Percentiles rank a stretch among this genome's conserved stretches.
These are phyloP conservation scores for Pyrgus malvae DNA, from an alignment of 2,888 invertebrate species.

Conservation along the genomic window DNA sequence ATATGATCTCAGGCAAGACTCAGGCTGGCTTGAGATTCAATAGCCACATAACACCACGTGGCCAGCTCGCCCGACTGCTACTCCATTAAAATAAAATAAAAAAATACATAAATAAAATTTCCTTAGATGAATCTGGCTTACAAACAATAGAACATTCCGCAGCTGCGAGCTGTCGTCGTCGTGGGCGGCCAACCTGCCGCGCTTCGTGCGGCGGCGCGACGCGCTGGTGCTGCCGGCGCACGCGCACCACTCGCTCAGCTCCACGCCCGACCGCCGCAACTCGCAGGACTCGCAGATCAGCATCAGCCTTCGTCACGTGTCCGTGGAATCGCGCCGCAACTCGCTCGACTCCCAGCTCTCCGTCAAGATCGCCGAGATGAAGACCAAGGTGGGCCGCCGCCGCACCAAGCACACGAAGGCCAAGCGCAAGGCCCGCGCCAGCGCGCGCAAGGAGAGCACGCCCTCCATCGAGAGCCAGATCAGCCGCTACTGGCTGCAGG, in stretches of 20 bases:
- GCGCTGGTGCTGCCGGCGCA: slow-evolving; percentile 85
- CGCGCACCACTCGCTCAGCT: slow-evolving; percentile 77
- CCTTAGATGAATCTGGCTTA: too few species aligned
- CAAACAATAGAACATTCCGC: neutral
- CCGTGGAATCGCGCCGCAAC: slow-evolving; percentile 92
- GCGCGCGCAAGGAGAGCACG: slow-evolving; percentile 84
- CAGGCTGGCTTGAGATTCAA: too few species aligned
- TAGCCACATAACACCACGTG: too few species aligned
- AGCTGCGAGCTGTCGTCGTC: slow-evolving; percentile 94
- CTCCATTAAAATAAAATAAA: too few species aligned
- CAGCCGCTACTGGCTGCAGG: slow-evolving; percentile 85
- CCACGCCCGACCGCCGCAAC: slow-evolving; percentile 82
- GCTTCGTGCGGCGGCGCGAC: slow-evolving; percentile 91
- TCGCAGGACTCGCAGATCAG: slow-evolving; percentile 87
- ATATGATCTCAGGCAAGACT: too few species aligned
- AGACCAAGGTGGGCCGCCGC: slow-evolving; percentile 85
- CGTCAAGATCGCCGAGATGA: slow-evolving; percentile 92
- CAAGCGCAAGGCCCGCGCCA: slow-evolving; percentile 65
- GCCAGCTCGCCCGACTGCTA: too few species aligned
- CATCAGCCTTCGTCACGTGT: slow-evolving; percentile 90
- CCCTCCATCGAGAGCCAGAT: slow-evolving; percentile 92
- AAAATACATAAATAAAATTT: too few species aligned
- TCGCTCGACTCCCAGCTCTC: slow-evolving; percentile 94
- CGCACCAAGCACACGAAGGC: slow-evolving; percentile 72
- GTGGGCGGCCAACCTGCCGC: slow-evolving; percentile 95